These are phyloP conservation scores for Agapornis roseicollis DNA, from an alignment of 2,113 vertebrate genomes.

Conservation along the genomic window DNA sequence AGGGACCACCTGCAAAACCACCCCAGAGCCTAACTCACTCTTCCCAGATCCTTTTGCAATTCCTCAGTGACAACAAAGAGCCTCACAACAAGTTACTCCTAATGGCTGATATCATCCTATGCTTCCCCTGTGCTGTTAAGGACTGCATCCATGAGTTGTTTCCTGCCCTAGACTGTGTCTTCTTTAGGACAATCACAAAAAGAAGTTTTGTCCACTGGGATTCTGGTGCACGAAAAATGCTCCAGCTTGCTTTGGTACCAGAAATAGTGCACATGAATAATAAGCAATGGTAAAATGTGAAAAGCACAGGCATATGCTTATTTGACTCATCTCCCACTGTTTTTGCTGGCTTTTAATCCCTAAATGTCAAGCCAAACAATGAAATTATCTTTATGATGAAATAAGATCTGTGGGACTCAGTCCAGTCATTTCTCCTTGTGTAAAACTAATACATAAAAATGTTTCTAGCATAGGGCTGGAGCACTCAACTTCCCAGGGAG, in stretches of 20 bases:
- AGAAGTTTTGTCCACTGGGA: background rate
- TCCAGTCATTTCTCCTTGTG: background rate
- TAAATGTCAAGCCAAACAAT: background rate
- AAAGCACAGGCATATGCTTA: background rate
- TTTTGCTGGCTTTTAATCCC: constrained; percentile 10
- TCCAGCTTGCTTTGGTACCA: background rate
- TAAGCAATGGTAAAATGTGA: background rate
- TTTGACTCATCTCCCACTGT: background rate
- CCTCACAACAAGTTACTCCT: background rate
- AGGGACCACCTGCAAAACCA: background rate
- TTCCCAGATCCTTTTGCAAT: background rate
- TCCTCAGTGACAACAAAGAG: background rate
- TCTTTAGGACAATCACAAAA: background rate
- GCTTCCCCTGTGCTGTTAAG: background rate
- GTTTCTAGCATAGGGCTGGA: background rate
- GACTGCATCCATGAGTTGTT: background rate
- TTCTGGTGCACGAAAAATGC: rapidly evolving
- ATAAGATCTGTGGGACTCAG: background rate
- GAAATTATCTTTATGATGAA: background rate
- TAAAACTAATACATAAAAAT: background rate
- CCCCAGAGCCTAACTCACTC: background rate
- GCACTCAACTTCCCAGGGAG: background rate
- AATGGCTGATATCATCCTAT: background rate
- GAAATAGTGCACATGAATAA: background rate
- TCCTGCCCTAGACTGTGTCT: background rate